Percentiles rank a stretch among this genome's conserved stretches.
Evolutionary conservation across 1,140 invertebrate species (phyloP).

Genomic region (Chironomus tepperi): DNA sequence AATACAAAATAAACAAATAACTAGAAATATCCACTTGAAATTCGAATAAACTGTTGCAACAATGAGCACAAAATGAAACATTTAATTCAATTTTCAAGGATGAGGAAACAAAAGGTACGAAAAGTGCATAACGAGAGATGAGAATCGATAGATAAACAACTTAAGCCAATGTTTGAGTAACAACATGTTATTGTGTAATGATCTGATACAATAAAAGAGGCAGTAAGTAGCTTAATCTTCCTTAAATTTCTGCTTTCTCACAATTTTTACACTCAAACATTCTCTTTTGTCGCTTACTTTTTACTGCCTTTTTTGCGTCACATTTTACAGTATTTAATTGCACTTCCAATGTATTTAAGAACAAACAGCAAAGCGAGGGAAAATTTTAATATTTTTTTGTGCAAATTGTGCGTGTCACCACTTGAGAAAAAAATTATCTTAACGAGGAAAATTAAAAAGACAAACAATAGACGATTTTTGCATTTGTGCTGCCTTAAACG

Average conservation of each 20-base stretch:
- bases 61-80: background rate
- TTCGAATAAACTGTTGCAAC: background rate
- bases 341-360: background rate
- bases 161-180: constrained; percentile 6
- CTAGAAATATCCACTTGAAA: background rate
- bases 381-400: background rate
- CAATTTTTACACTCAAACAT: background rate
- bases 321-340: background rate
- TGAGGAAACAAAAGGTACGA: too few relatives aligned
- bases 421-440: constrained; percentile 8
- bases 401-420: constrained; percentile 12
- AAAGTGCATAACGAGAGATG: too few relatives aligned
- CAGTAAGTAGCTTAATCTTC: background rate
- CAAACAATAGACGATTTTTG: constrained; percentile 13
- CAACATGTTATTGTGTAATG: background rate
- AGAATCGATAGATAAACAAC: background rate
- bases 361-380: constrained; percentile 1
- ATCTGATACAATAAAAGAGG: background rate
- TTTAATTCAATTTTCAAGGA: too few relatives aligned
- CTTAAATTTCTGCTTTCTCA: too few relatives aligned
- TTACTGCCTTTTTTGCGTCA: constrained; percentile 15
- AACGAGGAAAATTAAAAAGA: background rate
- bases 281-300: background rate
- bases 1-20: background rate
- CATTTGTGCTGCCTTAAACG: background rate